Percentiles rank a stretch among this genome's conserved stretches.
Evolutionary conservation across 2,888 invertebrate species (phyloP).

Genomic region (Keiferia lycopersicella): DNA sequence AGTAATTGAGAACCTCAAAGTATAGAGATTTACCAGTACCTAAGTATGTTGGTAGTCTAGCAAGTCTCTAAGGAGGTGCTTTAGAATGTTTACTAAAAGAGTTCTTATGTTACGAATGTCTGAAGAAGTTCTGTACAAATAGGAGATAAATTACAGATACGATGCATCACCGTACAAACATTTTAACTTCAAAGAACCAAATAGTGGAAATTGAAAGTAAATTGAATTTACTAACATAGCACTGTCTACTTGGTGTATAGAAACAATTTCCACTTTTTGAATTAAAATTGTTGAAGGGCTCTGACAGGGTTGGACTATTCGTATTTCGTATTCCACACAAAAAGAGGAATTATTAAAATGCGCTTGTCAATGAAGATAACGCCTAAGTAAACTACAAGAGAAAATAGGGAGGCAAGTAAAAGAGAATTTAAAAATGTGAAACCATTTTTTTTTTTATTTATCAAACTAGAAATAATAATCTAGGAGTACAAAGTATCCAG

Average conservation of each 20-base stretch:
- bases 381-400: too few species aligned
- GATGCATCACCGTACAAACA: not conserved
- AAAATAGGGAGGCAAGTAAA: too few species aligned
- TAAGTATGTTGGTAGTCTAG: constrained; percentile 3
- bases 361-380: too few species aligned
- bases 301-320: too few species aligned
- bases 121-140: not conserved
- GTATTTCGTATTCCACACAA: too few species aligned
- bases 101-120: constrained; percentile 8
- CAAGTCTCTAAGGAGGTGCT: not conserved
- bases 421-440: too few species aligned
- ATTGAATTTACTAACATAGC: not conserved
- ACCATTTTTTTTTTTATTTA: too few species aligned
- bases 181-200: not conserved
- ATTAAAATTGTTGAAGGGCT: too few species aligned
- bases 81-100: constrained; percentile 1
- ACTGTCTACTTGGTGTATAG: too few species aligned
- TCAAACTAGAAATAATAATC: not conserved
- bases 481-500: not conserved
- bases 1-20: constrained; percentile 6
- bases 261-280: too few species aligned
- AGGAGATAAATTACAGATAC: not conserved
- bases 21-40: not conserved
- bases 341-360: too few species aligned
- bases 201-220: not conserved